Conservation (phyloP, 1,140 invertebrate genomes). For the Drosophila eugracilis region DNA sequence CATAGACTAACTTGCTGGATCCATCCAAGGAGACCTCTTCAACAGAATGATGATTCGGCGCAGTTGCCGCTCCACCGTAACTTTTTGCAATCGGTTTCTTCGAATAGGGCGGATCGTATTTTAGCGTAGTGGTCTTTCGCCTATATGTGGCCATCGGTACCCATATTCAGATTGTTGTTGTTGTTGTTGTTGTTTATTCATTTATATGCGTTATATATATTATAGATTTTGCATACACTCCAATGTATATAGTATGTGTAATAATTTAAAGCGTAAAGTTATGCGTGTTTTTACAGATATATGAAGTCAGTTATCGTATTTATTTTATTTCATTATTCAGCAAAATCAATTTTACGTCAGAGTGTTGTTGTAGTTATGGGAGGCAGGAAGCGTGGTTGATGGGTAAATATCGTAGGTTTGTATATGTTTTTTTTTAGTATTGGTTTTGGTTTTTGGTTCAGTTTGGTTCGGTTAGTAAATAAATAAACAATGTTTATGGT, state of each 20-base stretch:
- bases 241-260: constrained; percentile 61
- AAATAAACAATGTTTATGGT: constrained; percentile 37
- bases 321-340: constrained; percentile 52
- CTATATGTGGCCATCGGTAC: constrained; percentile 78
- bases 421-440: constrained; percentile 29
- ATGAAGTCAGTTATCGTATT: constrained; percentile 40
- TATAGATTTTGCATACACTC: constrained; percentile 66
- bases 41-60: constrained; percentile 87
- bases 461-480: constrained; percentile 60
- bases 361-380: constrained; percentile 51
- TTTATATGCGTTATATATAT: constrained; percentile 51
- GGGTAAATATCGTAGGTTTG: constrained; percentile 46
- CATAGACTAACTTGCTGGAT: constrained; percentile 92
- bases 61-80: constrained; percentile 88
- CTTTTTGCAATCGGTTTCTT: constrained; percentile 92
- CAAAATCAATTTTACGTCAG: constrained; percentile 56
- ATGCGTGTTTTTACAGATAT: constrained; percentile 65
- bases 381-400: constrained; percentile 41
- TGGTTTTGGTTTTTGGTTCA: constrained; percentile 43
- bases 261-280: constrained; percentile 59
- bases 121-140: constrained; percentile 94
- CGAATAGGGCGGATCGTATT: constrained; percentile 93
- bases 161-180: constrained; percentile 14
- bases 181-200: constrained; percentile 36
- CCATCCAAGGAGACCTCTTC: constrained; percentile 91